Evolutionary conservation across 2,113 vertebrate species (phyloP), one percentile per base, ranked within the genome.

Genomic region (Nanorana parkeri): DNA sequence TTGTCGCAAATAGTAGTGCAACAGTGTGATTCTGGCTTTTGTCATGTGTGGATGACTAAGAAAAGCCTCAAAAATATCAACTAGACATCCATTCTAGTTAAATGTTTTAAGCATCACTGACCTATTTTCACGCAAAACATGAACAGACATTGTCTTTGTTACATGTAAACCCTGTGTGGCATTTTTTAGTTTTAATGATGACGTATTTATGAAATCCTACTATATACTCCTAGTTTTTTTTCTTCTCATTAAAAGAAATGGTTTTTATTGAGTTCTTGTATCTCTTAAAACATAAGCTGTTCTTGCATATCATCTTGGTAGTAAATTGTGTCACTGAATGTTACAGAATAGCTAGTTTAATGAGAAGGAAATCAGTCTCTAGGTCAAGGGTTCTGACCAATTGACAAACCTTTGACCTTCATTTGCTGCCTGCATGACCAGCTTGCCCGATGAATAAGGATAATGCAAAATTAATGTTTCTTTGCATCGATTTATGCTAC

Each of bases 391-490:
- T 96, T 94, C 91, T 93, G 92, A 94, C 94, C 92, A 86, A 87
- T 90, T 94, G 90, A 87, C 89, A 91, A 94, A 96, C 97, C 96
- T 97, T 92, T 97, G 96, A 97, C 96, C 96, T 93, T 90, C 88
- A 91, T 93, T 90, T 88, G 93, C 85, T 91, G 88, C 92, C 91
- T 91, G 87, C 85, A 90, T 91, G 93, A 92, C 94, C 94, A 93
- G 90, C 91, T 91, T 93, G 92, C 92, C 92, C 95, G 95, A 96
- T 90, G 91, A 95, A 94, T 94, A 93, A 93, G 96, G 94, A 96
- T 97, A 96, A 97, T 98, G 95, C 92, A 95, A 95, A 96, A 97
- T 98, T 97, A 96, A 98, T 97, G 95, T 93, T 95, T 93, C 93
- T 94, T 93, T 93, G 88, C 92, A 99, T 99, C 90, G 96, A 99